phyloP scores from a whole-genome alignment of 2,888 invertebrate genomes.

The Melanostoma mellinum region DNA sequence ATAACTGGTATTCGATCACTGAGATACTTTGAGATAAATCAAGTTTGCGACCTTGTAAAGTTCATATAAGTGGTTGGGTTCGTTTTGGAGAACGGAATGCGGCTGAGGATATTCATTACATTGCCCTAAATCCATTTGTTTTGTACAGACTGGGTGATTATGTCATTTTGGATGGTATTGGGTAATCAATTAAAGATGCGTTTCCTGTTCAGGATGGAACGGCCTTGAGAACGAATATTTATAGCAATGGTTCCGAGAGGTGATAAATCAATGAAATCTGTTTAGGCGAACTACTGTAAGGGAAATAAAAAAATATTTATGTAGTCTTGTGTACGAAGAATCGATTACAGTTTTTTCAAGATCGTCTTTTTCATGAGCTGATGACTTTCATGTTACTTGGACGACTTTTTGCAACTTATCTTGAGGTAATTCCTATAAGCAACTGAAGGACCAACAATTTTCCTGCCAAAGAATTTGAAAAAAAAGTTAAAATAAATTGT shows the following conservation, averaged over 20 bases:
- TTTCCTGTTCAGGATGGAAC: background rate
- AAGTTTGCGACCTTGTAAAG: conserved; percentile 53
- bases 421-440: too few species aligned
- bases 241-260: background rate
- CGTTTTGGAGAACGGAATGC: conserved; percentile 42
- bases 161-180: conserved; percentile 46
- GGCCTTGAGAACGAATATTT: conserved; percentile 2
- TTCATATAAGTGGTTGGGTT: conserved; percentile 29
- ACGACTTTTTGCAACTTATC: too few species aligned
- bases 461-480: too few species aligned
- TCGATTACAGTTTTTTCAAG: too few species aligned
- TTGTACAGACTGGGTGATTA: conserved; percentile 44
- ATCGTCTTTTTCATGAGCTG: too few species aligned
- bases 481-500: too few species aligned
- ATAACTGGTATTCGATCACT: conserved; percentile 19
- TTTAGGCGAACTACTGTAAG: too few species aligned
- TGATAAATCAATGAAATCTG: background rate
- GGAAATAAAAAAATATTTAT: too few species aligned
- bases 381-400: too few species aligned
- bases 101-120: conserved; percentile 14
- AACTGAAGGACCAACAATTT: too few species aligned
- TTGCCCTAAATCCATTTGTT: conserved; percentile 19
- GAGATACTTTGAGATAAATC: conserved; percentile 44
- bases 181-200: conserved; percentile 44
- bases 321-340: too few species aligned